Percentiles rank a stretch among this genome's conserved stretches.
Evolutionary conservation across 2,888 invertebrate species (phyloP).

Genomic region (Lypha dubia): DNA sequence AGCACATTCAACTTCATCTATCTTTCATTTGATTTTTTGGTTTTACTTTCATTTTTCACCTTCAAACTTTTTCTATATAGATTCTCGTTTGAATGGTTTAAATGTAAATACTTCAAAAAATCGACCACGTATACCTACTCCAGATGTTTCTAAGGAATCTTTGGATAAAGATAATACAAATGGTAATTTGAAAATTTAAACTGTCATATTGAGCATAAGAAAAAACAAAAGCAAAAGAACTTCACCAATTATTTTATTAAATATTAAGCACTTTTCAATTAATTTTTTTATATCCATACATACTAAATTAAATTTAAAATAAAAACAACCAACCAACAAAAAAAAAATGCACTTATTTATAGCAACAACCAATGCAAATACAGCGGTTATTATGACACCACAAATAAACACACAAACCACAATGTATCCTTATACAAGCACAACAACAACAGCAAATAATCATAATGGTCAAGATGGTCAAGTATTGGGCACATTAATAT

Average conservation of each 20-base stretch:
- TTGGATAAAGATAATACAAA: slow-evolving; percentile 86
- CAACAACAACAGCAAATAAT: slow-evolving; percentile 65
- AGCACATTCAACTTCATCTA: slow-evolving; percentile 31
- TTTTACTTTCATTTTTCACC: slow-evolving; percentile 51
- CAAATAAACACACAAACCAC: slow-evolving; percentile 85
- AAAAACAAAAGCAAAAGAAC: too few species aligned
- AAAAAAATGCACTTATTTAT: slow-evolving; percentile 76
- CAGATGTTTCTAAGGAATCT: slow-evolving; percentile 92
- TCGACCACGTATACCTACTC: slow-evolving; percentile 94
- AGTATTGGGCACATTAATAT: slow-evolving; percentile 89
- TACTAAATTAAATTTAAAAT: background rate
- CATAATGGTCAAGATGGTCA: slow-evolving; percentile 86
- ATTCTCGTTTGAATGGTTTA: slow-evolving; percentile 87
- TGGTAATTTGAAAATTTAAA: slow-evolving; percentile 80
- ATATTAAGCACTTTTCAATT: slow-evolving; percentile 73
- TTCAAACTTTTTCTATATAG: slow-evolving; percentile 79
- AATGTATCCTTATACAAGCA: slow-evolving; percentile 83
- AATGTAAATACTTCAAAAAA: slow-evolving; percentile 85
- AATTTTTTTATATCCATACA: too few species aligned
- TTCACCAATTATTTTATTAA: slow-evolving; percentile 4
- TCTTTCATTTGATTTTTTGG: slow-evolving; percentile 35
- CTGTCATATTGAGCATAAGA: background rate
- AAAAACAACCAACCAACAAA: slow-evolving; percentile 16
- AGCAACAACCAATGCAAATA: slow-evolving; percentile 66
- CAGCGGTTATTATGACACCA: slow-evolving; percentile 88